Evolutionary conservation across 1,140 invertebrate genomes (phyloP), one percentile per base, ranked within the genome.

Genomic region (Eupristina koningsbergeri): DNA sequence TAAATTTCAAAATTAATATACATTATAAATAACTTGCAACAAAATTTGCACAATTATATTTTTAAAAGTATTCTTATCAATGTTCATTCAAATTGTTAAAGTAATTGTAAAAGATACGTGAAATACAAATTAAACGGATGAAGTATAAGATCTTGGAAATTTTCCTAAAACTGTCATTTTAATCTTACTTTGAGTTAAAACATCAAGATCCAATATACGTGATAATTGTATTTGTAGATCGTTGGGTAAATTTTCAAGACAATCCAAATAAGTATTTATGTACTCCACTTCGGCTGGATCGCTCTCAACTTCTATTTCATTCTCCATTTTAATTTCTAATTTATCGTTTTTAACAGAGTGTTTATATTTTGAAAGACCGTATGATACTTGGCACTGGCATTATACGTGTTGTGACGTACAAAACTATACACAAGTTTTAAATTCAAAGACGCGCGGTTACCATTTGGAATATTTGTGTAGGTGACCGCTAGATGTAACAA

Each of bases 231-330:
- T 94, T 91, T 98, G 97, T 85, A 99, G 93, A 92, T 99, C 98
- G 92, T 98, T 97, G 41, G 98, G 98, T 80, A 99, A 92, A 93
- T 98, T 98, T 94, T 99, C 98, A 84, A 98, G 96, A 87, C 96
- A 97, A 93, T 99, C 98, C 71, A 99, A 94, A 91, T 98, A 99
- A 93, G 98, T 97, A 93, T 98, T 97, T 85, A 98, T 96, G 91
- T 98, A 99, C 39, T 96, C 96, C 71, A 97, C 97, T 58, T 96
- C 97, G 17, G 22, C 34, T 92, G 96, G 96, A 82, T 97, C 93
- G 79, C 97, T 96, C 91, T 98, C 97, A 39, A 97, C 94, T 77
- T 96, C 96, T 86, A 96, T 96, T 93, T 97, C 96, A 90, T 96
- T 97, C 86, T 96, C 92, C 94, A 97, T 96, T 89, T 71, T 41